These are phyloP conservation scores for Silurus lanzhouensis DNA, from an alignment of 2,797 vertebrate genomes.

Conservation along the genomic window DNA sequence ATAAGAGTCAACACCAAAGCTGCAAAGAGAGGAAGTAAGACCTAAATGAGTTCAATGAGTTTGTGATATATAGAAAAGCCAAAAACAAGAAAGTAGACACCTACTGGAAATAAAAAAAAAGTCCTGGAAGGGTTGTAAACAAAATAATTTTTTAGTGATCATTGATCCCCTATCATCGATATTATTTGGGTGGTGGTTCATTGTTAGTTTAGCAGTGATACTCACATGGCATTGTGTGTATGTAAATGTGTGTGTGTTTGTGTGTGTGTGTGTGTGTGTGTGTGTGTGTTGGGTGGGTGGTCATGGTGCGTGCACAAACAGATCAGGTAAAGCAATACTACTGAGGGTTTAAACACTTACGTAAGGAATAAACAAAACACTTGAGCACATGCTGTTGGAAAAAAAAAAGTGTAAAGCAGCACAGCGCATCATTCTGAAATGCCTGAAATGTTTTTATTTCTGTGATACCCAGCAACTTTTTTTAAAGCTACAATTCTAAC, in stretches of 20 bases:
- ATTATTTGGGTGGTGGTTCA: neutral
- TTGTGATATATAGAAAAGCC: neutral
- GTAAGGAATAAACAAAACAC: neutral
- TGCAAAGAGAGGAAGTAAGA: slow-evolving; percentile 16
- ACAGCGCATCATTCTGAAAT: neutral
- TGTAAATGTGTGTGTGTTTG: neutral
- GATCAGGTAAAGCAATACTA: neutral
- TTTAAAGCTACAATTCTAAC: neutral
- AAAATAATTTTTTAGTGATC: neutral
- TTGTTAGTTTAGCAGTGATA: neutral
- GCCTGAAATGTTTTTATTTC: neutral
- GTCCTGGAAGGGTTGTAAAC: neutral
- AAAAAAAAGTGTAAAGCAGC: neutral
- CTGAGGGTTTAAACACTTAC: neutral
- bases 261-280: neutral
- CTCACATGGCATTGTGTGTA: neutral
- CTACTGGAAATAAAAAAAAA: neutral
- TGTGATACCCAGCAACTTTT: neutral
- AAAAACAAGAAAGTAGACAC: neutral
- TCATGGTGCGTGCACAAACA: neutral
- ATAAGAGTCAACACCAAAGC: neutral
- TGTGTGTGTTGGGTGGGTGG: neutral
- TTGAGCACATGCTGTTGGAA: neutral
- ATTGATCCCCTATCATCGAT: neutral
- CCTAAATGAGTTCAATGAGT: neutral